These are phyloP conservation scores for Mus spretus DNA, from an alignment of 2,797 vertebrate species.

Conservation along the genomic window DNA sequence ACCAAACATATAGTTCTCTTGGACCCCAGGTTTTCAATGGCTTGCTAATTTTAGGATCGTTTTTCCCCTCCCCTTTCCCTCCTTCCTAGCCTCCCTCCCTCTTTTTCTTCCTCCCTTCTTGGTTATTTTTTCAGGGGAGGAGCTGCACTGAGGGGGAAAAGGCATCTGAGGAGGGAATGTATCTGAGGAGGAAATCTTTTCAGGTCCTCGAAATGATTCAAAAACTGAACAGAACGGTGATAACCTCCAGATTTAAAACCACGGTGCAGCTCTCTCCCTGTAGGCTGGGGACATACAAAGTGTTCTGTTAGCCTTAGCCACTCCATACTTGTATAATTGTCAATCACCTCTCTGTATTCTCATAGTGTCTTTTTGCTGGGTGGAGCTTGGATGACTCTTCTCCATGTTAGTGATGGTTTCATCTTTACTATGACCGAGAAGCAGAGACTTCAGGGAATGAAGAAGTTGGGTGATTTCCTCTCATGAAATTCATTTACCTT, in stretches of 20 bases:
- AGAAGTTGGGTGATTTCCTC: neutral
- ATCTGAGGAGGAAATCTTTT: neutral
- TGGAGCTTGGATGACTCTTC: neutral
- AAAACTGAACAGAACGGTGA: neutral
- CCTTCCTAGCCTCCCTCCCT: neutral
- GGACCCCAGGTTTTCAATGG: too few species aligned
- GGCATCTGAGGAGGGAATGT: neutral
- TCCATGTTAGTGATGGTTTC: neutral
- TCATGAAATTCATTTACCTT: neutral
- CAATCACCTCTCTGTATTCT: neutral
- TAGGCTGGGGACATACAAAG: rapidly evolving
- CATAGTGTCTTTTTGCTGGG: neutral
- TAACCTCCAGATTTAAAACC: neutral
- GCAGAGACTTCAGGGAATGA: neutral
- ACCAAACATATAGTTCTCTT: neutral
- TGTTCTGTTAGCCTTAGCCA: rapidly evolving
- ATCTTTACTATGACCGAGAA: neutral
- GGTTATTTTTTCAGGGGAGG: neutral
- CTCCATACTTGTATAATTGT: rapidly evolving
- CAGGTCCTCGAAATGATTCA: neutral
- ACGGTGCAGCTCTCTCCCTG: rapidly evolving
- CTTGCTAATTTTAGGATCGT: neutral
- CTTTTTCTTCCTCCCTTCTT: neutral
- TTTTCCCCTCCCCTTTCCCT: neutral
- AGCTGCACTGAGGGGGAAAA: neutral